Conservation (phyloP, 2,888 invertebrate species). For the Ennomos fuscantarius region DNA sequence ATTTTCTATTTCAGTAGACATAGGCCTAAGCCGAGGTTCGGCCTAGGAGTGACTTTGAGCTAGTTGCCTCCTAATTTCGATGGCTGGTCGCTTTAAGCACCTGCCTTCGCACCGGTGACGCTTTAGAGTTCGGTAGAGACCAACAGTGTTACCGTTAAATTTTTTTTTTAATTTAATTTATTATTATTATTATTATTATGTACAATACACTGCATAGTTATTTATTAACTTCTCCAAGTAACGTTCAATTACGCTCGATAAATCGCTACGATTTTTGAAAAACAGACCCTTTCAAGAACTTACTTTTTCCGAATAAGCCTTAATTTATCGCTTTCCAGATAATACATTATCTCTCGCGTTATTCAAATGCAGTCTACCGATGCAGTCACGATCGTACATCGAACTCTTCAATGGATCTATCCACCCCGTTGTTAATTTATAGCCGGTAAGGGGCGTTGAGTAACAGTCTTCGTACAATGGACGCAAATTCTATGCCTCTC, state of each 20-base stretch:
- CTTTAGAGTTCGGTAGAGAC: too few species aligned
- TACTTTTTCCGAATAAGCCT: slow-evolving; percentile 27
- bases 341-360: slow-evolving; percentile 57
- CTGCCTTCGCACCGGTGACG: too few species aligned
- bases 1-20: too few species aligned
- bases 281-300: slow-evolving; percentile 17
- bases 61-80: too few species aligned
- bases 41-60: too few species aligned
- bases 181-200: too few species aligned
- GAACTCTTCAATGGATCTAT: slow-evolving; percentile 72
- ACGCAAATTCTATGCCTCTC: slow-evolving; percentile 22
- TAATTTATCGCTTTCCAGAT: slow-evolving; percentile 41
- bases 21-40: too few species aligned
- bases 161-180: too few species aligned
- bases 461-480: slow-evolving; percentile 59
- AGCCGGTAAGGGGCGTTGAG: slow-evolving; percentile 67
- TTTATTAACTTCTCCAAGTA: too few species aligned
- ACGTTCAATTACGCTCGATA: slow-evolving; percentile 26
- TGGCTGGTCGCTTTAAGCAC: too few species aligned
- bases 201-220: too few species aligned
- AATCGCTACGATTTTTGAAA: neutral
- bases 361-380: slow-evolving; percentile 68
- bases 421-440: slow-evolving; percentile 72
- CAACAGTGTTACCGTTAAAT: too few species aligned
- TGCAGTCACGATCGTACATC: slow-evolving; percentile 52